Evolutionary conservation across 2,797 vertebrate genomes (phyloP).

Genomic region (Podargus strigoides): DNA sequence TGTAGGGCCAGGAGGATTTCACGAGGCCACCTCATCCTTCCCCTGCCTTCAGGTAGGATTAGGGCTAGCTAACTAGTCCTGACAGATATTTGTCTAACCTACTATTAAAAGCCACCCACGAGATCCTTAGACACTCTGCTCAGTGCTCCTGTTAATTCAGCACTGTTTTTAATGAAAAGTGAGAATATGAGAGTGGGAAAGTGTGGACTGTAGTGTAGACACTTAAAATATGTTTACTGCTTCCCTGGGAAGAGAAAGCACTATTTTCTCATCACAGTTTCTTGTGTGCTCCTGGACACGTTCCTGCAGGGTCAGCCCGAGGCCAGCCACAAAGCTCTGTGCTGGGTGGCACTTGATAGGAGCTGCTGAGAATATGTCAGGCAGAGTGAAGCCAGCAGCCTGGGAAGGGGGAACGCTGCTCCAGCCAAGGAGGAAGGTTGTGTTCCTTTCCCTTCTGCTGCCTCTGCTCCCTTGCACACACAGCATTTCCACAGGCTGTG

Average conservation of each 20-base stretch:
- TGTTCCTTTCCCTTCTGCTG: background rate
- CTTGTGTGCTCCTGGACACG: background rate
- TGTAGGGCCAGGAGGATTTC: background rate
- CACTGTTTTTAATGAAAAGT: background rate
- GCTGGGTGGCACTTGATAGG: background rate
- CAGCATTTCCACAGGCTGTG: background rate
- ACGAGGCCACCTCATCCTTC: background rate
- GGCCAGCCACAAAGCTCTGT: rapidly evolving
- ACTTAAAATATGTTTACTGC: background rate
- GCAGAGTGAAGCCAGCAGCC: background rate
- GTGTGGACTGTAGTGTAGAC: too few species aligned
- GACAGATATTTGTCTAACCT: background rate
- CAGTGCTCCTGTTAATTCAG: background rate
- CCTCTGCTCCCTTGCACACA: rapidly evolving
- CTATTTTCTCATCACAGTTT: background rate
- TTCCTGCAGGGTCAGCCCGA: background rate
- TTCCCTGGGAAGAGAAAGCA: background rate
- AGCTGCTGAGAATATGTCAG: rapidly evolving
- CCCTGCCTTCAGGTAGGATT: background rate
- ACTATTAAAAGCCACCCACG: background rate
- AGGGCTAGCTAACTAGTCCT: background rate
- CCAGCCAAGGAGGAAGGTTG: background rate
- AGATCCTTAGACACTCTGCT: background rate
- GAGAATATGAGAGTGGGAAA: background rate
- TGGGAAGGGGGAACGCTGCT: rapidly evolving